Conservation (phyloP, 2,797 vertebrate species). For the Anguilla megastoma region DNA sequence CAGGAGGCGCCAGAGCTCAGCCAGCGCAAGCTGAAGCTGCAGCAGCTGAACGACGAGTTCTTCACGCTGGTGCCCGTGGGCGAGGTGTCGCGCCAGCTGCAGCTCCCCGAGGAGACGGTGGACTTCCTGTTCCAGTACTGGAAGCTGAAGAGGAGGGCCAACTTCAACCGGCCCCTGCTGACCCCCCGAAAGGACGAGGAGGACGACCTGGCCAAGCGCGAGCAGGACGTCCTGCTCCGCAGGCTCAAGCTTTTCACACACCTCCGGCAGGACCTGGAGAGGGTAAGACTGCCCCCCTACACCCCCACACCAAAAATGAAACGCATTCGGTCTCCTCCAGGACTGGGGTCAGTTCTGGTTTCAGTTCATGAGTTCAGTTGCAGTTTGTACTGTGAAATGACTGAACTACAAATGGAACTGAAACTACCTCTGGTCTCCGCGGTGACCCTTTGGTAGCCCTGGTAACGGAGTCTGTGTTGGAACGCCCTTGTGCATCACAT, state of each 20-base stretch:
- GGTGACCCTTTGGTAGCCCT: background rate
- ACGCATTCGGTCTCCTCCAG: background rate
- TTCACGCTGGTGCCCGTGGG: slow-evolving; percentile 82
- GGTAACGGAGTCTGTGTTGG: background rate
- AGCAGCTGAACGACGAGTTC: slow-evolving; percentile 94
- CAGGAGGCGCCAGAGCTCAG: slow-evolving; percentile 82
- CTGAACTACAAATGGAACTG: background rate
- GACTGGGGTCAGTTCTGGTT: background rate
- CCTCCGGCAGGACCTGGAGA: slow-evolving; percentile 94
- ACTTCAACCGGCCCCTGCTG: slow-evolving; percentile 93
- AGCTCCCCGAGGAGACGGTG: slow-evolving; percentile 77
- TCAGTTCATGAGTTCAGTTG: background rate
- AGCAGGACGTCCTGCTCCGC: slow-evolving; percentile 91
- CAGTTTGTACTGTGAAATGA: background rate
- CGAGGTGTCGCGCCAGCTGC: slow-evolving; percentile 79
- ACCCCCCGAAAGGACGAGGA: slow-evolving; percentile 95
- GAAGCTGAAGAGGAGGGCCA: slow-evolving; percentile 94
- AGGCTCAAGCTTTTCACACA: slow-evolving; percentile 95
- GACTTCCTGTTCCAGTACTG: slow-evolving; percentile 95
- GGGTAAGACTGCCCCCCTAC: slow-evolving; percentile 74
- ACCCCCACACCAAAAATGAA: background rate
- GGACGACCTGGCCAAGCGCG: slow-evolving; percentile 90
- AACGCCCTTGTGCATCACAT: no score
- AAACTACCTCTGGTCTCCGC: background rate
- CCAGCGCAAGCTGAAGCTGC: slow-evolving; percentile 89